Evolutionary conservation across 1,140 invertebrate genomes (phyloP).

Genomic region (Euborellia annulipes): DNA sequence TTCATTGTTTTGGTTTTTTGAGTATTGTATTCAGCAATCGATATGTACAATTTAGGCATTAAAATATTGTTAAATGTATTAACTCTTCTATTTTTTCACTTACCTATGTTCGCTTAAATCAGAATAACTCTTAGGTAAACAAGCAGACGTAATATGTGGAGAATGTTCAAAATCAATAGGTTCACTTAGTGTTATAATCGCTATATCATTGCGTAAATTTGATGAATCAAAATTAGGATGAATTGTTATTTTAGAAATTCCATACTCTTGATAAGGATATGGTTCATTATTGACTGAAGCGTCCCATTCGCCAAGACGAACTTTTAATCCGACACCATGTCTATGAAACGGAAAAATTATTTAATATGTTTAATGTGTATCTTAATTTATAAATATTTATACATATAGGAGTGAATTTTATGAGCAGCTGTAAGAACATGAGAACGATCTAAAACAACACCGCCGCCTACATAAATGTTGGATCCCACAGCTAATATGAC

Average conservation of each 20-base stretch:
- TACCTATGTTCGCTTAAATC: slow-evolving; percentile 41
- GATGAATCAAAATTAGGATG: slow-evolving; percentile 46
- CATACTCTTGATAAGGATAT: slow-evolving; percentile 40
- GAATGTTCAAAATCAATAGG: slow-evolving; percentile 37
- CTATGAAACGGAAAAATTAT: slow-evolving; percentile 17
- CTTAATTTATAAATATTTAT: not conserved
- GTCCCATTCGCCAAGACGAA: slow-evolving; percentile 54
- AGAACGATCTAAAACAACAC: slow-evolving; percentile 40
- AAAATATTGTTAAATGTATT: not conserved
- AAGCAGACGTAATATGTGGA: slow-evolving; percentile 54
- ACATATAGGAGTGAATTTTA: slow-evolving; percentile 29
- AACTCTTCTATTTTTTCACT: not conserved
- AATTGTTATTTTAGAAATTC: slow-evolving; percentile 34
- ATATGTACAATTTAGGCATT: no score
- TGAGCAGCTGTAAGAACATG: slow-evolving; percentile 54
- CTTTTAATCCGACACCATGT: slow-evolving; percentile 30
- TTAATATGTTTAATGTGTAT: not conserved
- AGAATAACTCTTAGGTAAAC: slow-evolving; percentile 37
- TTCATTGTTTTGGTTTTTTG: no score
- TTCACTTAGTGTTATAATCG: slow-evolving; percentile 39
- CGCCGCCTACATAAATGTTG: slow-evolving; percentile 48
- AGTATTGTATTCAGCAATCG: no score
- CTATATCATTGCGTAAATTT: slow-evolving; percentile 52
- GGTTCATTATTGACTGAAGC: slow-evolving; percentile 39
- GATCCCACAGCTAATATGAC: slow-evolving; percentile 28